Evolutionary conservation across 2,797 vertebrate genomes (phyloP).

Genomic region (Sphaeramia orbicularis): DNA sequence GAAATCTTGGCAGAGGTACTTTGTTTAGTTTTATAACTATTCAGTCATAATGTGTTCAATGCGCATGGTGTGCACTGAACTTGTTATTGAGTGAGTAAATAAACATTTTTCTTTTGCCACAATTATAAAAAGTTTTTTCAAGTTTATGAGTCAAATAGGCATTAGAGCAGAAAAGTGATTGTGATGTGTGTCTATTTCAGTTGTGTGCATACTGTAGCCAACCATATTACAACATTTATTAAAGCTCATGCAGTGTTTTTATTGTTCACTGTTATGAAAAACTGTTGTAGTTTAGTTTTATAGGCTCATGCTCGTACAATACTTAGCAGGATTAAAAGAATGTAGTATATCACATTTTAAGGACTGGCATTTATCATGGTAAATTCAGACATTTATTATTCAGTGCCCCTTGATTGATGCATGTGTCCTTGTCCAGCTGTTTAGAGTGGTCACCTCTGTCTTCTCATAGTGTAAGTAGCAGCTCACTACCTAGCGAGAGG

Average conservation of each 20-base stretch:
- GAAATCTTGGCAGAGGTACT: not conserved
- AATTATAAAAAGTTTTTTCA: slow-evolving; percentile 17
- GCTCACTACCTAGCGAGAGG: slow-evolving; percentile 70
- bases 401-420: slow-evolving; percentile 36
- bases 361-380: slow-evolving; percentile 2
- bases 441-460: slow-evolving; percentile 62
- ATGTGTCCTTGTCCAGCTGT: slow-evolving; percentile 27
- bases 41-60: not conserved
- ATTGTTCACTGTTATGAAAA: slow-evolving; percentile 46
- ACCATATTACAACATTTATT: slow-evolving; percentile 37
- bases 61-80: slow-evolving; percentile 8
- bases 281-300: slow-evolving; percentile 33
- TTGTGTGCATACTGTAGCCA: slow-evolving; percentile 13
- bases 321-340: slow-evolving; percentile 3
- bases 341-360: slow-evolving; percentile 1
- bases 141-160: slow-evolving; percentile 30
- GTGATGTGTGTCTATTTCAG: slow-evolving; percentile 35
- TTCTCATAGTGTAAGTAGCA: slow-evolving; percentile 77
- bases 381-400: slow-evolving; percentile 7
- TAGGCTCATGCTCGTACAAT: not conserved
- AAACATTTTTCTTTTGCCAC: slow-evolving; percentile 33
- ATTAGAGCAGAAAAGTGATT: slow-evolving; percentile 44
- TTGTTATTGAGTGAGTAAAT: slow-evolving; percentile 24
- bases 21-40: slow-evolving; percentile 2
- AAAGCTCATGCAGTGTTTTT: slow-evolving; percentile 43